Conservation (phyloP, 2,888 invertebrate genomes). For the Ormyrus rosae region DNA sequence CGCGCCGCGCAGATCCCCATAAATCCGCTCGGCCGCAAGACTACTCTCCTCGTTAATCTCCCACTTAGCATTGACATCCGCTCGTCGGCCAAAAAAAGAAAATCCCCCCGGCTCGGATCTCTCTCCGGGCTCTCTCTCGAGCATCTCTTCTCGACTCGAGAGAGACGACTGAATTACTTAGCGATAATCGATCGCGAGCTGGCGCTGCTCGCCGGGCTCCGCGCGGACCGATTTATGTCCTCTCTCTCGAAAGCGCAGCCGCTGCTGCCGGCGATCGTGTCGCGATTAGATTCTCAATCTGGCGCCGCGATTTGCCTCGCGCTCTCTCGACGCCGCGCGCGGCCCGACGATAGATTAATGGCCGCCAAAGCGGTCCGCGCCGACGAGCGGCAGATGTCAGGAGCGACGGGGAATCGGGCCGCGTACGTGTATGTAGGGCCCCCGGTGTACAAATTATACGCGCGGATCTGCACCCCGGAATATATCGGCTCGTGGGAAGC, state of each 20-base stretch:
- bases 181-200: constrained; percentile 24
- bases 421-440: no score
- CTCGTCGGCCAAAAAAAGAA: not conserved
- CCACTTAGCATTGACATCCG: no score
- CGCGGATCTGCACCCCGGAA: not conserved
- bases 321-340: constrained; percentile 10
- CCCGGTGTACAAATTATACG: no score
- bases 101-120: no score
- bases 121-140: no score
- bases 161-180: constrained; percentile 39
- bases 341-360: constrained; percentile 41
- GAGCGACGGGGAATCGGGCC: not conserved
- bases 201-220: not conserved
- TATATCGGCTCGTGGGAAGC: constrained; percentile 27
- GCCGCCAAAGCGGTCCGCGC: not conserved
- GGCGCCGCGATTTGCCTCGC: constrained; percentile 41
- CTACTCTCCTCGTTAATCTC: not conserved
- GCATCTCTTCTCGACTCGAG: not conserved
- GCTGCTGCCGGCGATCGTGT: constrained; percentile 33
- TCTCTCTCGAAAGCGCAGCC: not conserved
- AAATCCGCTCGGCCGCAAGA: not conserved
- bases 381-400: not conserved
- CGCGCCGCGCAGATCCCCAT: no score
- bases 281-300: constrained; percentile 49
- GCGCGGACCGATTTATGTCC: constrained; percentile 16